Base-by-base conservation (phyloP, 1,140 invertebrate species). In the Caenorhabditis briggsae region DNA sequence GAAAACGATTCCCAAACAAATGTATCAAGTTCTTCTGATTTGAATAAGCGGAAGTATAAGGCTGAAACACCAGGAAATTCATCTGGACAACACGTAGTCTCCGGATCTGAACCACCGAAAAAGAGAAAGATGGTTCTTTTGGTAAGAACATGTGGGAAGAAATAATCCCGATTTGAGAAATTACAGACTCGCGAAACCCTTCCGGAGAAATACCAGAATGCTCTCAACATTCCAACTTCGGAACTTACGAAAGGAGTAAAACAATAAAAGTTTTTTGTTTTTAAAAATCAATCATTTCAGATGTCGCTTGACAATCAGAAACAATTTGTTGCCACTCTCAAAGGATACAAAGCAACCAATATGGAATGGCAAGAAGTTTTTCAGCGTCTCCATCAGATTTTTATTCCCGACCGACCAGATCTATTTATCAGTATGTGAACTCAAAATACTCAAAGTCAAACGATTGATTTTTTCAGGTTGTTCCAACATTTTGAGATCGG, bases 151-250 rank as follows among this genome's bases (percentile, higher is more conserved):
- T 9, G 46, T 12, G n/a, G 0, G 0, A 20, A 46, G 18, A 46
- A 46, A n/a, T n/a, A 2, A 2, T 9, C 16, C 6, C 46, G 6
- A 16, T 14, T 9, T 18, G 8, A 25, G 33, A 46, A 74, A 48
- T 46, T 74, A 46, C 65, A 74, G 65, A 74, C 65, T 2, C 65
- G 65, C 5, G 23, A 74, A 9, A 74, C 65, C 7, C 43, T 74
- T 11, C 65, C 65, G n/a, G 65, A 74, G 5, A 46, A 74, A 20
- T 48, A 74, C n/a, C 65, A 46, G n/a, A 74, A 74, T 46, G 65
- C 65, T 7, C 7, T 74, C 18, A 43, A 74, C 7, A 74, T 74
- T 18, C 65, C 43, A 74, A 74, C 65, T 18, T 43, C 65, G 6
- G 65, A 74, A 43, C 33, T 74, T 18, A 33, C 23, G 16, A 74